phyloP scores from a whole-genome alignment of 2,888 invertebrate genomes.

The Danaus chrysippus region DNA sequence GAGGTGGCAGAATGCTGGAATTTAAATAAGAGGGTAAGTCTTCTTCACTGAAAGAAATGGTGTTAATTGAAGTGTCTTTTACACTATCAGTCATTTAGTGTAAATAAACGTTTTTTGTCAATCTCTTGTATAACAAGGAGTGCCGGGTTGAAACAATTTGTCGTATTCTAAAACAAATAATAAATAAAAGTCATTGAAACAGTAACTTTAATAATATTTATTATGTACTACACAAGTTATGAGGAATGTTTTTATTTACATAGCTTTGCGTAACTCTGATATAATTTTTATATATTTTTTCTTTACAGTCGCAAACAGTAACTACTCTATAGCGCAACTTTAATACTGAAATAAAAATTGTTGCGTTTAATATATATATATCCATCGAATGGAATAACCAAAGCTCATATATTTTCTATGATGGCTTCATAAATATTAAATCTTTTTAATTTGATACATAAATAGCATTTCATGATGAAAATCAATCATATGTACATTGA shows the following conservation, averaged over 20 bases:
- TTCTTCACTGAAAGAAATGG: no score
- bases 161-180: no score
- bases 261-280: slow-evolving; percentile 65
- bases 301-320: slow-evolving; percentile 43
- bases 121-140: no score
- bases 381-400: slow-evolving; percentile 39
- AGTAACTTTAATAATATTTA: slow-evolving; percentile 79
- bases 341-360: slow-evolving; percentile 63
- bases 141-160: no score
- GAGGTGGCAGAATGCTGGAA: no score
- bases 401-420: slow-evolving; percentile 30
- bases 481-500: slow-evolving; percentile 29
- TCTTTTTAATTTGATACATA: slow-evolving; percentile 26
- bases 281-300: slow-evolving; percentile 42
- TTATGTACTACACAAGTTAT: slow-evolving; percentile 79
- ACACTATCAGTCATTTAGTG: no score
- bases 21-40: no score
- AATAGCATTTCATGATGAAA: slow-evolving; percentile 28
- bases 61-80: no score
- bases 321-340: slow-evolving; percentile 48
- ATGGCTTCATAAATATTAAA: slow-evolving; percentile 37
- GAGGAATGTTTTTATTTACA: slow-evolving; percentile 80
- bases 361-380: slow-evolving; percentile 41
- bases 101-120: no score
- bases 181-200: slow-evolving; percentile 63